A percentile compares a stretch with the other conserved stretches of the same genome.
Conservation (phyloP, 2,888 invertebrate genomes). For the Rhopalosiphum nymphaeae region DNA sequence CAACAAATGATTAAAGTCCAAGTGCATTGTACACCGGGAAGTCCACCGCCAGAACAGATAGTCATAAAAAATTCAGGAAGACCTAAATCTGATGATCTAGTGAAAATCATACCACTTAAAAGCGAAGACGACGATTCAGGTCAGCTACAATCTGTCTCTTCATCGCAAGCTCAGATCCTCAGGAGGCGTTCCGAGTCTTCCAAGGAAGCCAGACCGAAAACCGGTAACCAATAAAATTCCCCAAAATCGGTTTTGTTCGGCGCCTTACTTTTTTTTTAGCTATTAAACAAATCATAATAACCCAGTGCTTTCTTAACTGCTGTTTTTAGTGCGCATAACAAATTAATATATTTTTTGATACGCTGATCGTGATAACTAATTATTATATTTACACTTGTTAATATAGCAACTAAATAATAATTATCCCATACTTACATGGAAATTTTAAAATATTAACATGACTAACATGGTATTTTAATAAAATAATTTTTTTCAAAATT, state of each 20-base stretch:
- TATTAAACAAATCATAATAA: conserved; percentile 57
- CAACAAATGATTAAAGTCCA: conserved; percentile 57
- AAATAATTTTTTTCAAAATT: conserved; percentile 25
- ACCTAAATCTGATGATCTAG: conserved; percentile 66
- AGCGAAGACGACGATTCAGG: conserved; percentile 68
- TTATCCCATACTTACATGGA: conserved; percentile 8
- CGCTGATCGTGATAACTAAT: conserved; percentile 60
- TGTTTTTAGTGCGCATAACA: conserved; percentile 60
- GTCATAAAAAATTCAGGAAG: conserved; percentile 43
- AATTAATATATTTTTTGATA: conserved; percentile 63
- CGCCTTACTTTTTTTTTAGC: conserved; percentile 54
- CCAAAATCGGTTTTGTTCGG: conserved; percentile 64
- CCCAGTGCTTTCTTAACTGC: conserved; percentile 65
- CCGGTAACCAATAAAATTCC: conserved; percentile 67
- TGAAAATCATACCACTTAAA: conserved; percentile 68
- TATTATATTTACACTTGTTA: conserved; percentile 59
- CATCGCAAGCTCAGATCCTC: conserved; percentile 63
- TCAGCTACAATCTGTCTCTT: conserved; percentile 41
- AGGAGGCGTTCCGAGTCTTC: conserved; percentile 78
- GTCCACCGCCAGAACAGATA: conserved; percentile 13
- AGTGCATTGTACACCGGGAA: conserved; percentile 50
- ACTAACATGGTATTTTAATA: conserved; percentile 52
- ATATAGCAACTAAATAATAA: conserved; percentile 40
- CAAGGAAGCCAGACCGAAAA: conserved; percentile 73
- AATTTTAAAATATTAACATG: neutral